These are phyloP conservation scores for Arvicola amphibius DNA, from an alignment of 2,797 vertebrate genomes.

Conservation along the genomic window DNA sequence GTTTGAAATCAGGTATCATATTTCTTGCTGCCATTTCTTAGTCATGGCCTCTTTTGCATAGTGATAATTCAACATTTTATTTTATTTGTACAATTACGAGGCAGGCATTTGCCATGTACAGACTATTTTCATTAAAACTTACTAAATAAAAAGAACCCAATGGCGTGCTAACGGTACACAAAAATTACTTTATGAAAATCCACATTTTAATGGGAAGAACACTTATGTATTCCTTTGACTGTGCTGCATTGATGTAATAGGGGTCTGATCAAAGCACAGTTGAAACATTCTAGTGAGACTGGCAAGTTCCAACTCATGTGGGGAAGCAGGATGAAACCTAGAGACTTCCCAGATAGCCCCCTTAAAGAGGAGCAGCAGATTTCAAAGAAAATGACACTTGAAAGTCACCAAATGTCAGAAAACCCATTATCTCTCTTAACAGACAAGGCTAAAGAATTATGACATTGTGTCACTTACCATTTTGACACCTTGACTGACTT, in stretches of 20 bases:
- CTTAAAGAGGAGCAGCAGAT: conserved; percentile 68
- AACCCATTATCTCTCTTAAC: conserved; percentile 49
- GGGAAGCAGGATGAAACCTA: conserved; percentile 14
- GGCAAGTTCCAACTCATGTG: neutral
- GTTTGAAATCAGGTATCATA: conserved; percentile 17
- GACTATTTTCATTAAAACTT: neutral
- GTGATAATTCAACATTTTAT: conserved; percentile 34
- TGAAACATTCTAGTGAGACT: neutral
- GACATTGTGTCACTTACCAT: conserved; percentile 23
- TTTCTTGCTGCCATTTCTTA: neutral
- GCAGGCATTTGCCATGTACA: neutral
- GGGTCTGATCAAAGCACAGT: conserved; percentile 38
- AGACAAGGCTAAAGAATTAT: conserved; percentile 64
- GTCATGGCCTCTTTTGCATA: conserved; percentile 34
- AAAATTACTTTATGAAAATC: neutral
- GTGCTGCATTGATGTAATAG: neutral
- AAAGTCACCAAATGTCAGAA: conserved; percentile 52
- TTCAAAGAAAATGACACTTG: conserved; percentile 76
- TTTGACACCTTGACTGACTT: conserved; percentile 59
- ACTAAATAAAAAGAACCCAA: neutral
- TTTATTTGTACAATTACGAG: conserved; percentile 9
- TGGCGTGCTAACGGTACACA: neutral
- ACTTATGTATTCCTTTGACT: neutral
- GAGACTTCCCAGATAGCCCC: conserved; percentile 67
- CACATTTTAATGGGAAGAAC: conserved; percentile 20